Evolutionary conservation across 2,113 vertebrate species (phyloP).

Genomic region (Aspiorhynchus laticeps): DNA sequence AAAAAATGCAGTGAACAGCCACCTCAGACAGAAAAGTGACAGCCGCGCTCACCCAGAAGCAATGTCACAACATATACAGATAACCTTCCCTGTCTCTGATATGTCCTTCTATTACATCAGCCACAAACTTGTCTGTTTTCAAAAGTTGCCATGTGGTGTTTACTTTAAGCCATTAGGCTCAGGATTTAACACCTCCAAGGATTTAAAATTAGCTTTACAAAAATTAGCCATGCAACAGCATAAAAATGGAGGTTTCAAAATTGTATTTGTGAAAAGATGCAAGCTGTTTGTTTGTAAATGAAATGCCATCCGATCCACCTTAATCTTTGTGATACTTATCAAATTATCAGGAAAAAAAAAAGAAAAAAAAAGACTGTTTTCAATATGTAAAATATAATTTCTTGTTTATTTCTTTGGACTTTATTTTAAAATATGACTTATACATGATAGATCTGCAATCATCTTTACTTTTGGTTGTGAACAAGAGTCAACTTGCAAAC

Average conservation of each 20-base stretch:
- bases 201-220: not conserved
- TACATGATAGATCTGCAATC: no score
- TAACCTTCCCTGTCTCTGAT: conserved; percentile 11
- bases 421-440: no score
- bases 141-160: not conserved
- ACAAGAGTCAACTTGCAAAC: not conserved
- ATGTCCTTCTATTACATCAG: conserved; percentile 3
- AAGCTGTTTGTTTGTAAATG: not conserved
- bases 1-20: not conserved
- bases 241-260: not conserved
- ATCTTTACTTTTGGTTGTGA: no score
- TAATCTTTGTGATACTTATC: not conserved
- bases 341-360: no score
- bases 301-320: not conserved
- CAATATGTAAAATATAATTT: no score
- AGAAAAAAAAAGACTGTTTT: no score
- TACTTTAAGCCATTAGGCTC: not conserved
- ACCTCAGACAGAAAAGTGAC: conserved; percentile 21
- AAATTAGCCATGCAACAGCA: not conserved
- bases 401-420: no score
- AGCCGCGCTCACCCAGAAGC: not conserved
- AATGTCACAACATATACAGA: conserved; percentile 2
- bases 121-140: not conserved
- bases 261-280: not conserved
- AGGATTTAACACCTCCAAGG: not conserved